Conservation (phyloP, 2,888 invertebrate species). For the Adelognathus sp. region DNA sequence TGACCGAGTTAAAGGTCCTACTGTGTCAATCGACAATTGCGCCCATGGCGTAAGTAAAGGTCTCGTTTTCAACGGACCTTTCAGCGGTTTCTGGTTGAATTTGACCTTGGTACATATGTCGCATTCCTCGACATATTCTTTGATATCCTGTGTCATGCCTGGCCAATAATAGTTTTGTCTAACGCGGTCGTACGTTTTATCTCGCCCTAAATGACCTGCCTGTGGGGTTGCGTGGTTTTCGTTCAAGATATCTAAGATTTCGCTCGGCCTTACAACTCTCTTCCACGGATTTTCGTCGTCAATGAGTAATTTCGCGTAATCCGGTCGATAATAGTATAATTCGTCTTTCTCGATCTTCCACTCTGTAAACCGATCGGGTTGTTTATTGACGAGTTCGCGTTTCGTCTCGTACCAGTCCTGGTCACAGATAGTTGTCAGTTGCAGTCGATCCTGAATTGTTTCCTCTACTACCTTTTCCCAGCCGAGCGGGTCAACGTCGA, state of each 20-base stretch:
- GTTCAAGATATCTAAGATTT: slow-evolving; percentile 11
- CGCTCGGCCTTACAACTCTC: slow-evolving; percentile 29
- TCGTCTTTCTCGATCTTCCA: slow-evolving; percentile 42
- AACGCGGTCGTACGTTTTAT: slow-evolving; percentile 51
- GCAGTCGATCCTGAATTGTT: neutral
- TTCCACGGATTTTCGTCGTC: slow-evolving; percentile 30
- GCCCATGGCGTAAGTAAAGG: slow-evolving; percentile 33
- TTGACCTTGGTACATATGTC: slow-evolving; percentile 43
- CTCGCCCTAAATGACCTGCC: slow-evolving; percentile 45
- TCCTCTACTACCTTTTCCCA: slow-evolving; percentile 30
- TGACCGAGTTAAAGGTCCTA: slow-evolving; percentile 22
- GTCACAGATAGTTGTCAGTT: too few relatives aligned
- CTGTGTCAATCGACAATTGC: slow-evolving; percentile 26
- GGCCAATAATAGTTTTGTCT: slow-evolving; percentile 49
- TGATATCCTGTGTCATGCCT: slow-evolving; percentile 48
- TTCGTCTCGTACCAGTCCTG: slow-evolving; percentile 17
- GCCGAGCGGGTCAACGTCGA: slow-evolving; percentile 31
- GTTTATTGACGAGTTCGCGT: neutral
- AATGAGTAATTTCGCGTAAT: neutral
- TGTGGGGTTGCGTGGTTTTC: slow-evolving; percentile 46
- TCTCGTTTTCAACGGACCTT: slow-evolving; percentile 25
- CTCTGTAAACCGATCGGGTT: slow-evolving; percentile 26
- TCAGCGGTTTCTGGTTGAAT: slow-evolving; percentile 35
- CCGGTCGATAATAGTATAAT: slow-evolving; percentile 16
- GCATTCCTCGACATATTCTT: slow-evolving; percentile 20